phyloP scores from a whole-genome alignment of 1,140 invertebrate species.

The Drosophila varians region DNA sequence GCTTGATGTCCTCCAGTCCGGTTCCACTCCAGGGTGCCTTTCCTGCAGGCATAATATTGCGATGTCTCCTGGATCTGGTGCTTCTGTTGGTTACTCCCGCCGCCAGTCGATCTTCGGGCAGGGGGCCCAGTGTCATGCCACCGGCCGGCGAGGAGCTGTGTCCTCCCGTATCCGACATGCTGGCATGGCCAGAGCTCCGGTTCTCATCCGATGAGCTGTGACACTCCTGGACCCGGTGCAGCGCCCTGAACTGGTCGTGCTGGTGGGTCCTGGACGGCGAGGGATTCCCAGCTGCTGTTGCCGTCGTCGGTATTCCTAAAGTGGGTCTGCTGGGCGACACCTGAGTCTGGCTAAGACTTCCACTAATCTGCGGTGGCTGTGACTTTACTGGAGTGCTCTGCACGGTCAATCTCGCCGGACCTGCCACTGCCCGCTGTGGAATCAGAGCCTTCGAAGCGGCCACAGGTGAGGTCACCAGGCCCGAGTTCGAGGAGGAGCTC shows the following conservation, averaged over 20 bases:
- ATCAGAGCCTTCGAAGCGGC: constrained; percentile 40
- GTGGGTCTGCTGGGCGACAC: constrained; percentile 57
- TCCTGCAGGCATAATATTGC: constrained; percentile 85
- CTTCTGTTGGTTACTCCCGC: constrained; percentile 87
- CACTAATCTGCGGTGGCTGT: constrained; percentile 86
- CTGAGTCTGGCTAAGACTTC: constrained; percentile 80
- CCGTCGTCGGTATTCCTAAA: constrained; percentile 55
- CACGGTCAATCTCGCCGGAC: constrained; percentile 83
- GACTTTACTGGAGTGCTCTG: constrained; percentile 85
- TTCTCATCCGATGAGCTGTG: constrained; percentile 95
- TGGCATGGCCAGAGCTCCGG: constrained; percentile 94
- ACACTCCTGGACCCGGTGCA: constrained; percentile 88
- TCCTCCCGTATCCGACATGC: constrained; percentile 93
- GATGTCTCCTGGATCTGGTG: constrained; percentile 85
- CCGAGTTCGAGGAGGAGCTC: constrained; percentile 22
- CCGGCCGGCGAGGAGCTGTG: constrained; percentile 87
- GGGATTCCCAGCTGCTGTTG: constrained; percentile 1
- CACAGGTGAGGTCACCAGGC: neutral
- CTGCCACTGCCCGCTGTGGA: constrained; percentile 73
- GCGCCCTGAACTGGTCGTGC: constrained; percentile 76
- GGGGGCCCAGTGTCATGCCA: constrained; percentile 83
- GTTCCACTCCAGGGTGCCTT: constrained; percentile 91
- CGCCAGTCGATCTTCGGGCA: constrained; percentile 88
- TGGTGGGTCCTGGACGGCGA: constrained; percentile 60
- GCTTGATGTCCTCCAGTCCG: constrained; percentile 93